These are phyloP conservation scores for Rhyacichthys aspro DNA, from an alignment of 2,797 vertebrate species.

Conservation along the genomic window DNA sequence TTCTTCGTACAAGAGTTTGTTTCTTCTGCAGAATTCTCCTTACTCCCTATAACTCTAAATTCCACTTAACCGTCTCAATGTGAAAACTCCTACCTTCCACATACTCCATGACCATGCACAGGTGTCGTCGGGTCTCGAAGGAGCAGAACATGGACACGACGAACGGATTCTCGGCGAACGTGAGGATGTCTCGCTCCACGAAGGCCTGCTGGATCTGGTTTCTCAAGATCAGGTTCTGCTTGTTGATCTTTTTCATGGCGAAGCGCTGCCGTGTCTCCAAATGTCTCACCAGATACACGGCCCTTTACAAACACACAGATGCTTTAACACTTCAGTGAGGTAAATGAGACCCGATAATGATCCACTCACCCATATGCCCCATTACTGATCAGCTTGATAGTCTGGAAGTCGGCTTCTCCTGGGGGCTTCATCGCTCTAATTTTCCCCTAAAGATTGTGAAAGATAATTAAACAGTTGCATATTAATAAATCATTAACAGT, in stretches of 20 bases:
- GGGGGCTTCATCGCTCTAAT: conserved; percentile 87
- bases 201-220: conserved; percentile 99
- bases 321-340: too few species aligned
- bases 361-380: conserved; percentile 93
- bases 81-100: conserved; percentile 88
- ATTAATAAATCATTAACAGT: conserved; percentile 1
- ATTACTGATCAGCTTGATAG: conserved; percentile 96
- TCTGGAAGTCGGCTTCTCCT: conserved; percentile 92
- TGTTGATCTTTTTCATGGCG: conserved; percentile 98
- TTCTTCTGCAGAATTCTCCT: too few species aligned
- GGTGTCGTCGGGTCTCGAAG: conserved; percentile 92
- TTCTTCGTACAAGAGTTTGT: too few species aligned
- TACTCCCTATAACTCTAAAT: too few species aligned
- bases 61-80: too few species aligned
- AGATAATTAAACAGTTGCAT: conserved; percentile 11
- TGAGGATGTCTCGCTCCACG: conserved; percentile 95
- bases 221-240: conserved; percentile 93
- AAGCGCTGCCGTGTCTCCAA: conserved; percentile 93
- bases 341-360: neutral
- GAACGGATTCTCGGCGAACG: conserved; percentile 96
- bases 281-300: conserved; percentile 94
- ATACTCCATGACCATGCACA: conserved; percentile 99
- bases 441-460: conserved; percentile 80
- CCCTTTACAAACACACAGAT: conserved; percentile 71
- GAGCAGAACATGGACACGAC: conserved; percentile 99